phyloP scores from a whole-genome alignment of 53 echinoderm and acorn worm species.

The Crossaster papposus region DNA sequence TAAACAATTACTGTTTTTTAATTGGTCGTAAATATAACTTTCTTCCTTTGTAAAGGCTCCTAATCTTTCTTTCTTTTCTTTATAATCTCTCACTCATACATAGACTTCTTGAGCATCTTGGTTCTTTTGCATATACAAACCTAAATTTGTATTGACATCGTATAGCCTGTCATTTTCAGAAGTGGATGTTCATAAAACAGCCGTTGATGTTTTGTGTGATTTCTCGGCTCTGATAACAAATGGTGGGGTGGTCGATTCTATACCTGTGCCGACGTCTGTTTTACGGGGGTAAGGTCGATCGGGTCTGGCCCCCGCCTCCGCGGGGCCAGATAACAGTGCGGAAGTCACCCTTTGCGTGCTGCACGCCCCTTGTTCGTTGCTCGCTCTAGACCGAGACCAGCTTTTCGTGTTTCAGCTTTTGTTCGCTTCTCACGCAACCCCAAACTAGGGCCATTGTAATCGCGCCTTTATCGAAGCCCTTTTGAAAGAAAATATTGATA shows the following conservation, averaged over 20 bases:
- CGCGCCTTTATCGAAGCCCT: conserved; percentile 42
- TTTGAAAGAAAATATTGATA: conserved; percentile 46
- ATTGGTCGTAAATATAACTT: too few relatives aligned
- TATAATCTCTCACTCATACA: too few relatives aligned
- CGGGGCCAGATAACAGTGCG: not conserved
- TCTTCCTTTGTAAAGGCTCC: too few relatives aligned
- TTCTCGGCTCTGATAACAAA: not conserved
- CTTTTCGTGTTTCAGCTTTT: conserved; percentile 43
- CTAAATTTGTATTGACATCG: not conserved
- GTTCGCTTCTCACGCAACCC: conserved; percentile 62
- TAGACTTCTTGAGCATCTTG: too few relatives aligned
- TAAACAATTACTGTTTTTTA: too few relatives aligned
- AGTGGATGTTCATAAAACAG: not conserved
- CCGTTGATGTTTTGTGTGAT: not conserved
- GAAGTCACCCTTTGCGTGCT: not conserved
- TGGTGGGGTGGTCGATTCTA: conserved; percentile 54
- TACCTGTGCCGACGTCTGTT: conserved; percentile 24
- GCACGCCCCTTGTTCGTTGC: not conserved
- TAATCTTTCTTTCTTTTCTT: too few relatives aligned
- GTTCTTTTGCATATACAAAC: too few relatives aligned
- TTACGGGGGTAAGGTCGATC: not conserved
- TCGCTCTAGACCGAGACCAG: conserved; percentile 42
- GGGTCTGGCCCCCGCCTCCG: not conserved
- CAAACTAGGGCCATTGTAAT: conserved; percentile 57
- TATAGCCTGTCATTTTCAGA: not conserved